Percentiles rank a stretch among this genome's conserved stretches.
These are phyloP conservation scores for Takifugu rubripes DNA, from an alignment of 2,797 vertebrate genomes.

Conservation along the genomic window DNA sequence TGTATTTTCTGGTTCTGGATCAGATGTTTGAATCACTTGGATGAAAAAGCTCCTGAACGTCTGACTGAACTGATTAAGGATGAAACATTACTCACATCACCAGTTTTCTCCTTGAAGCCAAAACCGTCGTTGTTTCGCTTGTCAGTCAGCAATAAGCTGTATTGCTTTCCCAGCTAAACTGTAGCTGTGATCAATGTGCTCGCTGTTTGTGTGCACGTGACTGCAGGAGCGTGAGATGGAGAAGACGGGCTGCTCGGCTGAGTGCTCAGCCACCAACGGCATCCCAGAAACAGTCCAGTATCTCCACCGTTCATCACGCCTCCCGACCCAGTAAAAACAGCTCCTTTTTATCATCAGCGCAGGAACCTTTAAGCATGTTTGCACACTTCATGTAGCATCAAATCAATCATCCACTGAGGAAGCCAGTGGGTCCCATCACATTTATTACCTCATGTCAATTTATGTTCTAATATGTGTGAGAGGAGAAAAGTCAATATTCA, in stretches of 20 bases:
- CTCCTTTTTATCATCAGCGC: neutral
- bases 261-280: conserved; percentile 39
- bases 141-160: conserved; percentile 32
- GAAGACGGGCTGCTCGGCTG: neutral
- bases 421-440: conserved; percentile 26
- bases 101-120: conserved; percentile 15
- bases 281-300: conserved; percentile 36
- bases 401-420: conserved; percentile 28
- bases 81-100: conserved; percentile 28
- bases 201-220: neutral
- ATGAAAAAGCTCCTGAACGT: conserved; percentile 1
- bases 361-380: conserved; percentile 16
- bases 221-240: neutral
- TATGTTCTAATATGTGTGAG: conserved; percentile 10
- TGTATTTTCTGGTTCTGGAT: neutral
- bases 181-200: conserved; percentile 31
- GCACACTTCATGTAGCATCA: conserved; percentile 24
- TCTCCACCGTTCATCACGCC: conserved; percentile 9
- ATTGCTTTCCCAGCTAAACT: conserved; percentile 46
- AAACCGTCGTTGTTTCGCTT: conserved; percentile 7
- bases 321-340: neutral
- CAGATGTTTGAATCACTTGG: neutral
- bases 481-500: neutral
- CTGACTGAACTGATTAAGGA: conserved; percentile 21
- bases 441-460: conserved; percentile 17